phyloP scores from a whole-genome alignment of 2,797 vertebrate genomes.

The Gymnopithys bicolor region DNA sequence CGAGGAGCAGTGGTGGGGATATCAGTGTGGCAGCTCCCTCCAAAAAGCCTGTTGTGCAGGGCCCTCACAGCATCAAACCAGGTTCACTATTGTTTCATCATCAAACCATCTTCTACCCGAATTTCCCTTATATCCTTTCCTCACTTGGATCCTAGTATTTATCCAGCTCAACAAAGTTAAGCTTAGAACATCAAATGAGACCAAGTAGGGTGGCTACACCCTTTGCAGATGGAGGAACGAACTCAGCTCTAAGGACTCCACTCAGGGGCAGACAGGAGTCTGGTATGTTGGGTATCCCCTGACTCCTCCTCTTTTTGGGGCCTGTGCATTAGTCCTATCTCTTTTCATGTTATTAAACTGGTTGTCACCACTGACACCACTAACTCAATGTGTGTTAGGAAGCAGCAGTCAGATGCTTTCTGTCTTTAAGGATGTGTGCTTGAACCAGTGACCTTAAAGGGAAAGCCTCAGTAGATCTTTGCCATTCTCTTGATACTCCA shows the following conservation, averaged over 20 bases:
- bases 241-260: neutral
- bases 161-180: neutral
- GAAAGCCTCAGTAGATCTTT: neutral
- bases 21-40: neutral
- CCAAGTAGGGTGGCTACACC: neutral
- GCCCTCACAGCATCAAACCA: neutral
- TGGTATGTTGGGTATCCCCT: neutral
- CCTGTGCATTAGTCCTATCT: neutral
- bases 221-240: neutral
- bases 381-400: neutral
- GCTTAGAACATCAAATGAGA: neutral
- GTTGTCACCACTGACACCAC: neutral
- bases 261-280: neutral
- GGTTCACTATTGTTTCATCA: neutral
- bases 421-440: neutral
- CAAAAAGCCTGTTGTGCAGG: neutral
- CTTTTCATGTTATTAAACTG: neutral
- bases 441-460: conserved; percentile 36
- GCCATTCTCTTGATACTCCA: neutral
- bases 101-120: neutral
- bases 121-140: neutral
- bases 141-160: neutral
- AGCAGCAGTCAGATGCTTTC: conserved; percentile 12
- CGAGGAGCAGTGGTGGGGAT: neutral
- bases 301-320: neutral